Evolutionary conservation across 2,113 vertebrate genomes (phyloP).

Genomic region (Campylomormyrus numenius): DNA sequence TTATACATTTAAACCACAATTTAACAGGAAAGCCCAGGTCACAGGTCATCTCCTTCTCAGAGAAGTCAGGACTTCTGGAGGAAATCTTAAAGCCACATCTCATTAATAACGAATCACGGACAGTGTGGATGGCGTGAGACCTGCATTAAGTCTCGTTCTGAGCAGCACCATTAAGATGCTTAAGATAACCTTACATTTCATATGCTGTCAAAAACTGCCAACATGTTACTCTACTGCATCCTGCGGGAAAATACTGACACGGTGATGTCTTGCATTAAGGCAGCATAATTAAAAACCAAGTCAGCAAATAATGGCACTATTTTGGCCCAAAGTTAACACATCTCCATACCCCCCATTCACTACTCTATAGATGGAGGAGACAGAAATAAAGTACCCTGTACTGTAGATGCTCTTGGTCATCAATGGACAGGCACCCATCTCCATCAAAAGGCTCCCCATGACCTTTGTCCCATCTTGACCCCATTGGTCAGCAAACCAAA

Average conservation of each 20-base stretch:
- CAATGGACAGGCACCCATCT: neutral
- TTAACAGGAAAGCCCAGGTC: slow-evolving; percentile 4
- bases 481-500: neutral
- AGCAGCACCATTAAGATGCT: neutral
- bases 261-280: neutral
- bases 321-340: neutral
- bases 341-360: neutral
- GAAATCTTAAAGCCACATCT: neutral
- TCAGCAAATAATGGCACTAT: neutral
- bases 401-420: neutral
- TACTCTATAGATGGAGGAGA: neutral
- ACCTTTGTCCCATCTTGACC: neutral
- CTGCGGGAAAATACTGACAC: neutral
- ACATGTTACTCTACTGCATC: neutral
- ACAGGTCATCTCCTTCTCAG: neutral
- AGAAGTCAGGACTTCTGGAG: neutral
- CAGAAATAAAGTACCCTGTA: neutral
- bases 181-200: neutral
- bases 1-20: neutral
- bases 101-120: neutral
- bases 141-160: neutral
- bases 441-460: neutral
- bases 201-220: neutral
- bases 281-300: neutral
- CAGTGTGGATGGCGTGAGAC: neutral